Base-by-base conservation (phyloP, 1,140 invertebrate genomes). In the Magallana ariakensis region DNA sequence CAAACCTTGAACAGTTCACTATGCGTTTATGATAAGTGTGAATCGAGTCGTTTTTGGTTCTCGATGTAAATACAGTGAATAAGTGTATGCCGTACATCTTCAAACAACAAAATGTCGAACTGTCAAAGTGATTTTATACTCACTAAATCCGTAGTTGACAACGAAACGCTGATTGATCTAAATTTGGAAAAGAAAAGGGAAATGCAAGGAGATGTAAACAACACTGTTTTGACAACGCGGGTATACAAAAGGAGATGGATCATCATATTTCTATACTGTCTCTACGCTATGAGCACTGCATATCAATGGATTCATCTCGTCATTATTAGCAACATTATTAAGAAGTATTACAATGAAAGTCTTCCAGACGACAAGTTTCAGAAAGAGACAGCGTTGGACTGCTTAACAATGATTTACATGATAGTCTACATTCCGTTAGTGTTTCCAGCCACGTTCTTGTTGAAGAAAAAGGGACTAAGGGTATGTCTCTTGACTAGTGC, bases 341-440 rank as follows among this genome's bases (percentile, higher is more conserved):
- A 91, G 19, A 84, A 81, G 19, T 94, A 91, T 87, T 94, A 94
- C 86, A 93, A 94, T 84, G 75, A 88, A 70, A 92, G 91, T 87
- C 82, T 94, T 55, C 93, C 93, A 46, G 87, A 83, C 1, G 86
- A 89, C 54, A 80, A 87, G n/a, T 87, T 87, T 16, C 58, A 90
- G 85, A 80, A 87, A 75, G 86, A 91, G 85, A 96, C 96, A 75
- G 96, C 96, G 87, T 97, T 99, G 22, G 97, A 99, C 94, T 98
- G 98, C 98, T 98, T 98, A 54, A 98, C 98, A 19, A 97, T 99
- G 96, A 97, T 99, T 89, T 99, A 97, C 94, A 99, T 99, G 98
- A 96, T 98, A 89, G 96, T 97, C 1, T 99, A 99, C 93, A 98
- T 99, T 91, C 97, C 98, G 13, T 96, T 99, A 87, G 98, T 99